Evolutionary conservation across 2,888 invertebrate species (phyloP).

Genomic region (Neoaliturus tenellus): DNA sequence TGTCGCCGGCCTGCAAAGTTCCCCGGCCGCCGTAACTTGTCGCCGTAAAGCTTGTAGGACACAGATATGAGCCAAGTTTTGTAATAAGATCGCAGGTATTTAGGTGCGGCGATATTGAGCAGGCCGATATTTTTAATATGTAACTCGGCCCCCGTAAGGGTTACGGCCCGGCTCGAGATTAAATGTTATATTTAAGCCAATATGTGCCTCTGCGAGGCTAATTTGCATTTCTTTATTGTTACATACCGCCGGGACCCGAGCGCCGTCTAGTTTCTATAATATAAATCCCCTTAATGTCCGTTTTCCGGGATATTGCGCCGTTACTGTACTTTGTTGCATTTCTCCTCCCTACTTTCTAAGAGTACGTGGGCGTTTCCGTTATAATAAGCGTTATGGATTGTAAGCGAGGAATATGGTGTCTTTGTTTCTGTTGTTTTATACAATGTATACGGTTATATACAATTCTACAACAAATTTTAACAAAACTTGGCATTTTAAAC

Average conservation of each 20-base stretch:
- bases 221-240: constrained; percentile 54
- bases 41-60: background rate
- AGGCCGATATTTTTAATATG: constrained; percentile 56
- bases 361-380: background rate
- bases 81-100: constrained; percentile 47
- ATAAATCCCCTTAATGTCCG: constrained; percentile 45
- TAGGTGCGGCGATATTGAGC: constrained; percentile 37
- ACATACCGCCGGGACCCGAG: constrained; percentile 30
- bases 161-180: constrained; percentile 31
- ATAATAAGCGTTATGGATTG: background rate
- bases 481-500: too few relatives aligned
- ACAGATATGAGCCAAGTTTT: constrained; percentile 45
- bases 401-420: too few relatives aligned
- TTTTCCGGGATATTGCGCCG: constrained; percentile 28
- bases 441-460: background rate
- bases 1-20: background rate
- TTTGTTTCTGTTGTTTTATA: background rate
- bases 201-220: constrained; percentile 31
- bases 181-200: constrained; percentile 51
- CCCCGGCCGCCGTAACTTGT: background rate
- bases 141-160: constrained; percentile 25
- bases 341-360: background rate
- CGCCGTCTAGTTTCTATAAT: constrained; percentile 43
- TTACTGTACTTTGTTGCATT: constrained; percentile 9
- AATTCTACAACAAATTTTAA: too few relatives aligned